These are phyloP conservation scores for Muntiacus reevesi DNA, from an alignment of 2,113 vertebrate genomes.

Conservation along the genomic window DNA sequence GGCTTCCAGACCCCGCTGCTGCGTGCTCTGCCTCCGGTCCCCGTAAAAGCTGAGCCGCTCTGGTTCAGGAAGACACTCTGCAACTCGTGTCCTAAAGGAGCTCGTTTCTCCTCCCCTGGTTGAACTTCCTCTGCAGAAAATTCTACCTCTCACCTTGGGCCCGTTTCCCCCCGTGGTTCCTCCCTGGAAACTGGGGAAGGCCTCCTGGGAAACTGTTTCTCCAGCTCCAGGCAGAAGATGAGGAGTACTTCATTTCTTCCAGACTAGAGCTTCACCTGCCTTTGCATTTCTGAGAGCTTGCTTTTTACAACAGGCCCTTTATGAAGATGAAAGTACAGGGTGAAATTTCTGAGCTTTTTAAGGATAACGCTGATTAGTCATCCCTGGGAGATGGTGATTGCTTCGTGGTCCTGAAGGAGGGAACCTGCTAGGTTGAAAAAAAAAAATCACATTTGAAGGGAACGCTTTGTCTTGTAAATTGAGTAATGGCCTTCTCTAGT, in stretches of 20 bases:
- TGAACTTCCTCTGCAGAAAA: background rate
- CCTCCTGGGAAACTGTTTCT: background rate
- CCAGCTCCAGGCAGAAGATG: background rate
- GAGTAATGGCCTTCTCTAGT: slow-evolving; percentile 34
- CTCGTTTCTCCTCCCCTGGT: background rate
- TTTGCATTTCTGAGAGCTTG: background rate
- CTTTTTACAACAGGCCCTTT: slow-evolving; percentile 36
- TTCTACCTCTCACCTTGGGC: background rate
- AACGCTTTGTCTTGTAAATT: slow-evolving; percentile 58
- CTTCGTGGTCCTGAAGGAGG: slow-evolving; percentile 26
- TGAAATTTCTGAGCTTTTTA: slow-evolving; percentile 40
- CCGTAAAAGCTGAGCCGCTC: background rate
- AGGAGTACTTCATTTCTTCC: background rate
- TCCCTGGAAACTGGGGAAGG: background rate
- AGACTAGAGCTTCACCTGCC: background rate
- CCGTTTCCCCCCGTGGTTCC: background rate
- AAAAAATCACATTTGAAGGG: slow-evolving; percentile 18
- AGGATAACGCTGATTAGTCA: slow-evolving; percentile 59
- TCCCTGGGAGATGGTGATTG: slow-evolving; percentile 14
- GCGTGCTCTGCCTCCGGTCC: background rate
- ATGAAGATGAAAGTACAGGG: slow-evolving; percentile 41
- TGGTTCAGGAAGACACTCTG: background rate
- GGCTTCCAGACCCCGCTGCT: background rate
- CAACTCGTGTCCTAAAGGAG: background rate
- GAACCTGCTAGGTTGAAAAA: slow-evolving; percentile 55